Conservation (phyloP, 2,888 invertebrate species). For the Belgica antarctica region DNA sequence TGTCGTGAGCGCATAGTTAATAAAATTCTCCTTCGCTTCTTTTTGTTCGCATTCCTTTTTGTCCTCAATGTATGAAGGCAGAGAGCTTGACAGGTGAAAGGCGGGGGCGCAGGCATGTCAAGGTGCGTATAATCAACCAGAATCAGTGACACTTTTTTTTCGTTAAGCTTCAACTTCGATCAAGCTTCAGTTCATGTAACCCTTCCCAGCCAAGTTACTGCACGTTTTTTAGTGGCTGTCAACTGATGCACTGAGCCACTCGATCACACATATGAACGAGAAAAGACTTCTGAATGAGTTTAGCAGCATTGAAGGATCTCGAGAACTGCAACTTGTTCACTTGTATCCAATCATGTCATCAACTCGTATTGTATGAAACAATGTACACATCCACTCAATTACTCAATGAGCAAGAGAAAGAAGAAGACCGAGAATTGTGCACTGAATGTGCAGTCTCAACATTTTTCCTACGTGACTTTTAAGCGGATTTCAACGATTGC, state of each 20-base stretch:
- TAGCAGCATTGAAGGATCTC: constrained; percentile 14
- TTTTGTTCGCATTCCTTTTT: constrained; percentile 2
- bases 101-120: too few species aligned
- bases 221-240: background rate
- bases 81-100: too few species aligned
- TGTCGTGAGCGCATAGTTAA: constrained; percentile 7
- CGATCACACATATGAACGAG: constrained; percentile 20
- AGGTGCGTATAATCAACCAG: too few species aligned
- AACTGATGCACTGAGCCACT: constrained; percentile 13
- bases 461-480: constrained; percentile 35
- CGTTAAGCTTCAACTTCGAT: too few species aligned
- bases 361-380: constrained; percentile 17
- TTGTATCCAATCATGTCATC: background rate
- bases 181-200: too few species aligned
- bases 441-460: constrained; percentile 35
- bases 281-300: constrained; percentile 6
- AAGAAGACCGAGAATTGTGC: constrained; percentile 1
- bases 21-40: constrained; percentile 1
- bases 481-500: background rate
- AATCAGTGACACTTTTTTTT: too few species aligned
- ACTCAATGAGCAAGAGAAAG: background rate
- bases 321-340: background rate
- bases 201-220: background rate
- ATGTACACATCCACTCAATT: constrained; percentile 25
- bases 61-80: background rate